Evolutionary conservation across 2,113 vertebrate species (phyloP), one percentile per base, ranked within the genome.

Genomic region (Anser brachyrhynchus): DNA sequence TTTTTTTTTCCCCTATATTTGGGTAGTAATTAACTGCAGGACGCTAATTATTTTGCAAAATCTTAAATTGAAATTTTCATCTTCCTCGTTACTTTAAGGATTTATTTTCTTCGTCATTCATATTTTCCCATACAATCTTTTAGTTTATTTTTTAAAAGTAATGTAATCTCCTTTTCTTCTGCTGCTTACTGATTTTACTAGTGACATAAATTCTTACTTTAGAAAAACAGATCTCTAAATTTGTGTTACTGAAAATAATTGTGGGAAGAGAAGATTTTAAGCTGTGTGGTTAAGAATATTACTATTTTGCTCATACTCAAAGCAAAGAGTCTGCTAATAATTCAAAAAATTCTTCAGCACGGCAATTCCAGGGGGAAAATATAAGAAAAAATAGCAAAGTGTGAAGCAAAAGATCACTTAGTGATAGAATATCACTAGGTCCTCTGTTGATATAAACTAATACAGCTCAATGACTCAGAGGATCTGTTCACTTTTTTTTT

Each of bases 401-500:
- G 2, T 51, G 44, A 65, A 6, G 6, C 41, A 41, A 35, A 89
- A 86, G 28, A 70, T 89, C 72, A 5, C 35, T 51, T 76, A 35
- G 43, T n/a, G 33, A 37, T 39, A 78, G 11, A 49, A 35, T 28
- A 13, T 8, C 43, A 11, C 41, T 55, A 35, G 22, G 13, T 39
- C 59, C 9, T 95, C 77, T 41, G 58, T 49, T 93, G 43, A 29
- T 91, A 37, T 33, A 94, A 72, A 70, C 1, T 10, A 79, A 44
- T 84, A 33, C 31, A 82, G 17, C 35, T 19, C 58, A 74, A 2
- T 82, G 74, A 91, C 80, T 94, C 54, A 79, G 39, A 94, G 35
- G n/a, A 84, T 82, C 43, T 84, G 2, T 72, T 84, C 81, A 20
- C 37, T 35, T 64, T 39, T 75, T 95, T 95, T 96, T 62, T 62